These are phyloP conservation scores for Trichogramma evanescens DNA, from an alignment of 2,888 invertebrate genomes.

Conservation along the genomic window DNA sequence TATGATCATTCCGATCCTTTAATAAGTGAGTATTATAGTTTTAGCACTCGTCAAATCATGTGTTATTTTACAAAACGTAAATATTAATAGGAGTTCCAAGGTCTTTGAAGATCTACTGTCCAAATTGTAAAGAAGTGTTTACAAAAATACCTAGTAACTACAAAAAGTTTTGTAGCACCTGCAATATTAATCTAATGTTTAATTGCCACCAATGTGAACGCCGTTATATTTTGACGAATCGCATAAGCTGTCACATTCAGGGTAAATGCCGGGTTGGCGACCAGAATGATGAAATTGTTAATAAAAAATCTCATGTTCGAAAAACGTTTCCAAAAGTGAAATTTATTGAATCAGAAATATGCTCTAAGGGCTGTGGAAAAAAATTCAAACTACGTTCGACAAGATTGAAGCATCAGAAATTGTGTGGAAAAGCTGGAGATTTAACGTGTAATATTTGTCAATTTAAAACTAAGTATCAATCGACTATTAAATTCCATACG, in stretches of 20 bases:
- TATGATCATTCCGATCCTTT: too few relatives aligned
- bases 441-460: slow-evolving; percentile 1
- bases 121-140: background rate
- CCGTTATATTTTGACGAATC: background rate
- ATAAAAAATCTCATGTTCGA: too few relatives aligned
- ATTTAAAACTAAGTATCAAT: slow-evolving; percentile 5
- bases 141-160: background rate
- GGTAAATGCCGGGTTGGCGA: background rate
- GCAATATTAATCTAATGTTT: background rate
- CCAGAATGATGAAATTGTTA: too few relatives aligned
- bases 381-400: background rate
- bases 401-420: background rate
- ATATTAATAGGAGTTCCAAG: background rate
- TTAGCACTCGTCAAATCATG: too few relatives aligned
- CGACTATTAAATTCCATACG: slow-evolving; percentile 7
- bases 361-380: background rate
- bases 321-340: background rate
- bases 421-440: slow-evolving; percentile 2
- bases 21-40: too few relatives aligned
- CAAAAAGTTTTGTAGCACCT: background rate
- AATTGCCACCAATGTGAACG: background rate
- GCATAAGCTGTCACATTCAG: background rate
- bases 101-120: background rate
- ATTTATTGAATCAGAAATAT: background rate
- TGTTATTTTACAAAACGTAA: too few relatives aligned